A percentile compares a stretch with the other conserved stretches of the same genome.
Conservation (phyloP, 2,113 vertebrate species). For the Laticauda colubrina region DNA sequence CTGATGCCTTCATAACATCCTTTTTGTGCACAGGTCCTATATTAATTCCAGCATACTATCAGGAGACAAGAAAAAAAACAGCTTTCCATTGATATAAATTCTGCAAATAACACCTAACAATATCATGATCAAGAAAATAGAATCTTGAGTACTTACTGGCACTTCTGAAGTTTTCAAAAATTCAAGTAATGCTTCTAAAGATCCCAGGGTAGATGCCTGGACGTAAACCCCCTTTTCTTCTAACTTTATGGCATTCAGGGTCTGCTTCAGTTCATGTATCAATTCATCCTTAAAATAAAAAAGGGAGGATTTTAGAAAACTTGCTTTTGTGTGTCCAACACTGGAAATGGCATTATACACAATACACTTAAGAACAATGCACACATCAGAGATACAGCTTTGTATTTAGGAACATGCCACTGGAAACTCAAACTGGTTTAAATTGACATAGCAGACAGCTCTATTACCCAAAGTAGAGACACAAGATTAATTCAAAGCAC, state of each 20-base stretch:
- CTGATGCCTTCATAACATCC: constrained; percentile 95
- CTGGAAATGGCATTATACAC: background rate
- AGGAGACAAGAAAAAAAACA: constrained; percentile 5
- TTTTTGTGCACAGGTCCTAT: constrained; percentile 98
- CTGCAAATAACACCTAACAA: background rate
- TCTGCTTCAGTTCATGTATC: constrained; percentile 93
- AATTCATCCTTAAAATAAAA: constrained; percentile 84
- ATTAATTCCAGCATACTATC: constrained; percentile 95
- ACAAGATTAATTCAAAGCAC: background rate
- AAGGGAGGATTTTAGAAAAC: constrained; percentile 26
- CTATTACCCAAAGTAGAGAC: background rate
- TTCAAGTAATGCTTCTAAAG: constrained; percentile 95
- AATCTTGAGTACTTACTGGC: constrained; percentile 75
- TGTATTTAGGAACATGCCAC: background rate
- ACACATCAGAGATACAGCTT: background rate
- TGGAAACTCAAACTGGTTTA: background rate
- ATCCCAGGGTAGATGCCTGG: constrained; percentile 95
- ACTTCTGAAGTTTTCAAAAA: constrained; percentile 92
- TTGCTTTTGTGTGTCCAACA: background rate
- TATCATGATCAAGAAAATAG: background rate
- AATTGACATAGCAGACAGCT: background rate
- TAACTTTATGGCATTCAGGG: constrained; percentile 91
- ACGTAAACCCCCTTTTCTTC: constrained; percentile 99
- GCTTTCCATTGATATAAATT: background rate
- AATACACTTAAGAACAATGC: background rate